Base-by-base conservation (phyloP, 1,140 invertebrate genomes). In the Magallana ariakensis region DNA sequence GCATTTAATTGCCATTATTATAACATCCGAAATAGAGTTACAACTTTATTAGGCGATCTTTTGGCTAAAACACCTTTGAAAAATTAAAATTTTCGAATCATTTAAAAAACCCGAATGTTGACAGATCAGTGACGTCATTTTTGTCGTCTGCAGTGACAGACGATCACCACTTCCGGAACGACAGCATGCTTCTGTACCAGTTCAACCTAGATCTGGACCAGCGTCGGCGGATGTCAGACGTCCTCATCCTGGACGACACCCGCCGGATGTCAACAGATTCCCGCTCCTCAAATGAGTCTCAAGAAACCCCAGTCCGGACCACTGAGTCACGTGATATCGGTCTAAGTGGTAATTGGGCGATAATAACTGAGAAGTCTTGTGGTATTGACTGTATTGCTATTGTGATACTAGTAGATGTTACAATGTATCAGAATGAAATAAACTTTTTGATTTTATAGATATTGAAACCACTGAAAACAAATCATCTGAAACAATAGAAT, bases 131-230 rank as follows among this genome's bases (percentile, higher is more conserved):
- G 19, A 19, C 33, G 70, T 80, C 19, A 80, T 22, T 80, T 16
- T 15, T 82, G 15, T 75, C 26, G 19, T 54, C 85, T 90, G 58
- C 88, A 93, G 93, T 93, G 0, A 92, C 91, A 15, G 92, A 93
- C 57, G 93, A 93, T 53, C 91, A 91, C 80, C 93, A 93, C 83
- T 93, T 93, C 66, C 87, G 88, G 11, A 91, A 93, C 80, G 92
- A 92, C 81, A 90, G 90, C 33, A 88, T 86, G 22, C 84, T 92
- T n/a, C 84, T 91, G 8, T 93, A 93, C 81, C 91, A 92, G 87
- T 93, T 93, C 81, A 89, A 86, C 13, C n/a, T 92, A 15, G 91
- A 93, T 83, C 91, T 91, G 58, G 84, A 91, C 7, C 88, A 85
- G 16, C 85, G 88, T 7, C 89, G 90, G n/a, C 81, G 89, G 55